Evolutionary conservation across 2,888 invertebrate species (phyloP).

Genomic region (Hemaris fuciformis): DNA sequence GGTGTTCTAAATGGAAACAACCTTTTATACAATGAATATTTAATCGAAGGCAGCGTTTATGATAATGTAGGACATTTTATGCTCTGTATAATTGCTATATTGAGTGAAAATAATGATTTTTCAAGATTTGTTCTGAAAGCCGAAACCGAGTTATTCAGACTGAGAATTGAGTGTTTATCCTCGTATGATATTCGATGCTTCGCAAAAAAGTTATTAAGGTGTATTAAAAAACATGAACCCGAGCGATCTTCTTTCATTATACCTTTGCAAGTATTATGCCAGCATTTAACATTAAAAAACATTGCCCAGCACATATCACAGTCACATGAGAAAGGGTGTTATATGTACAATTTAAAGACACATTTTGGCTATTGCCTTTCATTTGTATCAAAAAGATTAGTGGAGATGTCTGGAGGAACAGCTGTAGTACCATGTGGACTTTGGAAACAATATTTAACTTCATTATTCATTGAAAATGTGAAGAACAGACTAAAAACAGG

Average conservation of each 20-base stretch:
- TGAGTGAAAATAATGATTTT: constrained; percentile 52
- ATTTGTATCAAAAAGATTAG: constrained; percentile 76
- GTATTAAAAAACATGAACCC: constrained; percentile 44
- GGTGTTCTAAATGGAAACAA: constrained; percentile 48
- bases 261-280: constrained; percentile 53
- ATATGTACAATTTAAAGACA: constrained; percentile 57
- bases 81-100: constrained; percentile 65
- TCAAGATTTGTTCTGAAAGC: constrained; percentile 53
- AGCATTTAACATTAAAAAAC: constrained; percentile 58
- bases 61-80: constrained; percentile 83
- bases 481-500: constrained; percentile 49
- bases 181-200: constrained; percentile 63
- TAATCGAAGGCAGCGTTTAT: constrained; percentile 80
- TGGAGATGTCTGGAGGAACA: constrained; percentile 75
- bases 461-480: constrained; percentile 73
- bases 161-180: constrained; percentile 45
- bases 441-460: constrained; percentile 76
- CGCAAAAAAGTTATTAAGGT: constrained; percentile 56
- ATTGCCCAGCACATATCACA: constrained; percentile 55
- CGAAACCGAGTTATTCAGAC: constrained; percentile 58
- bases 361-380: constrained; percentile 79
- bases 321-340: constrained; percentile 45
- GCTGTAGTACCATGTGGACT: constrained; percentile 78
- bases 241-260: constrained; percentile 36
- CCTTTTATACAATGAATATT: constrained; percentile 73